Base-by-base conservation (phyloP, 2,797 vertebrate species). In the Poeciliopsis infans region DNA sequence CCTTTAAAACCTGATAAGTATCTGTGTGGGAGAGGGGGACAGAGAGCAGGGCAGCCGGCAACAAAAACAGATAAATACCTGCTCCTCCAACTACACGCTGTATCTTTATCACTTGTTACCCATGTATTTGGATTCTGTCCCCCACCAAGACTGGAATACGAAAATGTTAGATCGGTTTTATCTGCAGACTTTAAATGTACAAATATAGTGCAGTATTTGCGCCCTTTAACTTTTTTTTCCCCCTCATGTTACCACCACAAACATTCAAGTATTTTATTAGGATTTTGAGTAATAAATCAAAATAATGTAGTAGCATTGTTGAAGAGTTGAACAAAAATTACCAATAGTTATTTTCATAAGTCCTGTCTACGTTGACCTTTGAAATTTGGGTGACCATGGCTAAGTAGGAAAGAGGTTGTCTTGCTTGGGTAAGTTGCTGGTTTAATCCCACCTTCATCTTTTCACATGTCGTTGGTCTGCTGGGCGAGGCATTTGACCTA, bases 1-100 rank as follows among this genome's bases (percentile, higher is more conserved):
- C 90, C 91, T 94, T 90, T 93, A 91, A 95, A 92, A 90, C 91
- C 93, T 85, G 95, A 95, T 95, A 92, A 94, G 92, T 92, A 95
- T 95, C 93, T 94, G 41, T 93, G 92, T 83, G 92, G 87, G 88
- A 85, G 86, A 83, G 83, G 87, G 41, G 89, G 91, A 85, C 85
- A 91, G 90, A 83, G 86, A 85, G 90, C 80, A 88, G 87, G 89
- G 86, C 88, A 85, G 85, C 85, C 79, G 47, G 90, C 86, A 88
- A 91, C 84, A 82, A 71, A 90, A 83, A 76, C 88, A 89, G 90
- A 94, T 93, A 93, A 93, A 94, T 87, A 79, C 86, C 74, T 86
- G 86, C 89, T 78, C 73, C 83, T 85, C 31, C 53, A 39, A 81
- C 79, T 61, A 74, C 74, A 72, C 59, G n/a, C 20, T 83, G 74